phyloP scores from a whole-genome alignment of 1,140 invertebrate species.

The Caenorhabditis tropicalis region DNA sequence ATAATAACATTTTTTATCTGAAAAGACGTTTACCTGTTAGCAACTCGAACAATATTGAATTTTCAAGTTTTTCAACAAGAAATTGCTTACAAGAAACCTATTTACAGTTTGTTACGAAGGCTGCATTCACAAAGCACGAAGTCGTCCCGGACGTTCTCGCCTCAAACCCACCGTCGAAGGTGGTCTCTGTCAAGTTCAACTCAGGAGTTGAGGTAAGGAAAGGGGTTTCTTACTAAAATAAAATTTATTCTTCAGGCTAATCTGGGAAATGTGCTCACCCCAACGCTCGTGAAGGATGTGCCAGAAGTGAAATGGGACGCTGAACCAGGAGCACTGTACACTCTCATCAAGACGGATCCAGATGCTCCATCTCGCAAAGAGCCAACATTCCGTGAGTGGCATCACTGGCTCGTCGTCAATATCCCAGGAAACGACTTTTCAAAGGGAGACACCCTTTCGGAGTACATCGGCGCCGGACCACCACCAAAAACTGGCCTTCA shows the following conservation, averaged over 20 bases:
- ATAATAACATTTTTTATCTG: too few species aligned
- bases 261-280: conserved; percentile 60
- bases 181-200: conserved; percentile 53
- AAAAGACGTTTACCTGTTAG: too few species aligned
- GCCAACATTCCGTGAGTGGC: conserved; percentile 84
- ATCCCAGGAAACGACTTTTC: conserved; percentile 82
- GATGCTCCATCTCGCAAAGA: conserved; percentile 84
- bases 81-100: too few species aligned
- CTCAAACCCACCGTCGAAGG: conserved; percentile 16
- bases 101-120: too few species aligned
- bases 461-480: conserved; percentile 85
- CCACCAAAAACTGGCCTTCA: conserved; percentile 83
- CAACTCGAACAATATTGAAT: too few species aligned
- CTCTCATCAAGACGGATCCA: conserved; percentile 79
- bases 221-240: background rate
- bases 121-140: conserved; percentile 59
- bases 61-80: too few species aligned
- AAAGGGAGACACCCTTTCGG: conserved; percentile 80
- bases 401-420: conserved; percentile 90
- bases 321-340: conserved; percentile 76
- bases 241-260: conserved; percentile 51
- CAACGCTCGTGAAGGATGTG: conserved; percentile 71
- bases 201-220: conserved; percentile 52
- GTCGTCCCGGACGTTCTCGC: conserved; percentile 57
- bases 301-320: conserved; percentile 74